These are phyloP conservation scores for Discoglossus pictus DNA, from an alignment of 2,797 vertebrate genomes.

Conservation along the genomic window DNA sequence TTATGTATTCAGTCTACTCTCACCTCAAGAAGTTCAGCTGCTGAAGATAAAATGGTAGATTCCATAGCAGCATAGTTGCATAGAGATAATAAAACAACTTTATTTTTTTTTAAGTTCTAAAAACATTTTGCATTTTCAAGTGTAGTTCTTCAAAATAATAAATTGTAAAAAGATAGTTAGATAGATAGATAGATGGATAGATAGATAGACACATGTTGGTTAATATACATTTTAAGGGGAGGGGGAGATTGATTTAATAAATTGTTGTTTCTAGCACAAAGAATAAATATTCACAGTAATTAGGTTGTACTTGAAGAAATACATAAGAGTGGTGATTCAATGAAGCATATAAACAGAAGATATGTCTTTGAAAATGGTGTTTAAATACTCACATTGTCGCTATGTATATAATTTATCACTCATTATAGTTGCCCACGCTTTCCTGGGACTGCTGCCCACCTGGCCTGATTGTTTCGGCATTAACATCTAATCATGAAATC, in stretches of 20 bases:
- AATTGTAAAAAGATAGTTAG: no score
- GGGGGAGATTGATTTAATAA: neutral
- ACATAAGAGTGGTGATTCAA: slow-evolving; percentile 30
- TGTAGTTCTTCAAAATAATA: no score
- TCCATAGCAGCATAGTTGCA: no score
- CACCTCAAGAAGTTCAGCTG: no score
- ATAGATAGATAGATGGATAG: no score
- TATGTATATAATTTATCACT: slow-evolving; percentile 40
- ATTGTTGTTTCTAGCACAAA: slow-evolving; percentile 20
- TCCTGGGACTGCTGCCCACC: slow-evolving; percentile 25
- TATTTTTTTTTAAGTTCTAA: no score
- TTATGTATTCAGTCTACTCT: no score
- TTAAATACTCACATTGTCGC: slow-evolving; percentile 38
- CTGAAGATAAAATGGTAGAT: no score
- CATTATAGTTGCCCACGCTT: slow-evolving; percentile 34
- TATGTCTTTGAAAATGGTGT: slow-evolving; percentile 34
- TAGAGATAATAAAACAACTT: no score
- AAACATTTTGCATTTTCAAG: no score
- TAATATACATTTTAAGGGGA: no score
- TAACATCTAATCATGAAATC: slow-evolving; percentile 20
- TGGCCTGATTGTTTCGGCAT: slow-evolving; percentile 14
- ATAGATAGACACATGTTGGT: no score
- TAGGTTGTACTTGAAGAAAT: slow-evolving; percentile 26
- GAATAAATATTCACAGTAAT: slow-evolving; percentile 34
- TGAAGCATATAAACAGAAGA: slow-evolving; percentile 24